phyloP scores from a whole-genome alignment of 2,113 vertebrate species.

The Hyperopisus bebe region DNA sequence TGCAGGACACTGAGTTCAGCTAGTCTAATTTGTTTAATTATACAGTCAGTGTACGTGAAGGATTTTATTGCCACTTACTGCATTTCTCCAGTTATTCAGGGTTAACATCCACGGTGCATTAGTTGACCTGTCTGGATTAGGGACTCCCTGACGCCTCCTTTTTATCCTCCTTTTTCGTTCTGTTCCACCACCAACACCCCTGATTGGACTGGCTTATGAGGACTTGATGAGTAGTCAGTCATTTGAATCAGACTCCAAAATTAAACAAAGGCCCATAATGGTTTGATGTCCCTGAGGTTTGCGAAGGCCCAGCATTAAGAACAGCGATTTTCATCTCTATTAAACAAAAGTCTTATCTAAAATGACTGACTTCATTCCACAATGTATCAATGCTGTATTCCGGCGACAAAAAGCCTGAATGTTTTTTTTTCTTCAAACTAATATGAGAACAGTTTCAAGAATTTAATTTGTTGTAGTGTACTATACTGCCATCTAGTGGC shows the following conservation, averaged over 20 bases:
- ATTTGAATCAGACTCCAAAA: not conserved
- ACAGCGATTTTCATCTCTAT: not conserved
- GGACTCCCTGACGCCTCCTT: not conserved
- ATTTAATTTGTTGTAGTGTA: not conserved
- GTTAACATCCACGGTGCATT: not conserved
- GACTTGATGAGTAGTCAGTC: not conserved
- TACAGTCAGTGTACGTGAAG: not conserved
- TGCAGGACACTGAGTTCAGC: not conserved
- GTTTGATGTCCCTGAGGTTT: not conserved
- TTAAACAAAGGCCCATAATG: not conserved
- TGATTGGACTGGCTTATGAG: not conserved
- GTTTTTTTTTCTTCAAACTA: not conserved
- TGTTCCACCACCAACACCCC: not conserved
- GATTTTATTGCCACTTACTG: not conserved
- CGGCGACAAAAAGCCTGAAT: not conserved
- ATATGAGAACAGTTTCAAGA: not conserved
- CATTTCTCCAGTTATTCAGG: not conserved
- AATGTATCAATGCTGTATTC: not conserved
- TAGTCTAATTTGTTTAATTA: not conserved
- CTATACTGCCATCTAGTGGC: constrained; percentile 14
- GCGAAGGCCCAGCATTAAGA: not conserved
- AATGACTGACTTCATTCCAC: not conserved
- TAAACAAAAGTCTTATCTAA: not conserved
- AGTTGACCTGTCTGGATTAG: not conserved
- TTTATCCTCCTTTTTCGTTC: not conserved